Percentiles rank a stretch among this genome's conserved stretches.
Conservation (phyloP, 1,140 invertebrate genomes). For the Drosophila aff. region DNA sequence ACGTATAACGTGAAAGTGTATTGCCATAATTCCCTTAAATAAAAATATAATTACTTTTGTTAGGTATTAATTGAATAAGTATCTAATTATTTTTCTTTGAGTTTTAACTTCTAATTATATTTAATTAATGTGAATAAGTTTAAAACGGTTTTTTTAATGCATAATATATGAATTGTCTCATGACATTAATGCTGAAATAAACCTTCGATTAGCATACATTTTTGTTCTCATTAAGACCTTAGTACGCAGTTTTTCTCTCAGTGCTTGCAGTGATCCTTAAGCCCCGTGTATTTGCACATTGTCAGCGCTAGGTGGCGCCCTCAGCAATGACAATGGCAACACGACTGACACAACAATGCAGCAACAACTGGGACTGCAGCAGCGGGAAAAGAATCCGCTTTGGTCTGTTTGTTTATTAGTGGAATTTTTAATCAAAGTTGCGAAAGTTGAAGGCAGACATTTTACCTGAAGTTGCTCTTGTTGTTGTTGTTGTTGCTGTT, state of each 20-base stretch:
- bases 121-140: background rate
- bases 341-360: conserved; percentile 6
- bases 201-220: no score
- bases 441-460: conserved; percentile 63
- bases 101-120: background rate
- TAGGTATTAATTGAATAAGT: no score
- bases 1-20: background rate
- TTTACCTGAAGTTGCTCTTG: conserved; percentile 52
- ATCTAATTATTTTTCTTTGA: no score
- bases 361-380: background rate
- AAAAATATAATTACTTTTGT: no score
- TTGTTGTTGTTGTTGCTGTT: conserved; percentile 1
- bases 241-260: background rate
- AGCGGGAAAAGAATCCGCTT: conserved; percentile 25
- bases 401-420: conserved; percentile 76
- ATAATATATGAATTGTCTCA: background rate
- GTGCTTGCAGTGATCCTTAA: background rate
- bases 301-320: conserved; percentile 53
- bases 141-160: background rate
- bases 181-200: background rate
- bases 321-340: conserved; percentile 19
- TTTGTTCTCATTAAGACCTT: background rate
- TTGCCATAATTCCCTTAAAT: background rate
- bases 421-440: conserved; percentile 84
- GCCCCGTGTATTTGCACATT: conserved; percentile 14